Evolutionary conservation across 2,888 invertebrate species (phyloP).

Genomic region (Acanthosepion pharaonis): DNA sequence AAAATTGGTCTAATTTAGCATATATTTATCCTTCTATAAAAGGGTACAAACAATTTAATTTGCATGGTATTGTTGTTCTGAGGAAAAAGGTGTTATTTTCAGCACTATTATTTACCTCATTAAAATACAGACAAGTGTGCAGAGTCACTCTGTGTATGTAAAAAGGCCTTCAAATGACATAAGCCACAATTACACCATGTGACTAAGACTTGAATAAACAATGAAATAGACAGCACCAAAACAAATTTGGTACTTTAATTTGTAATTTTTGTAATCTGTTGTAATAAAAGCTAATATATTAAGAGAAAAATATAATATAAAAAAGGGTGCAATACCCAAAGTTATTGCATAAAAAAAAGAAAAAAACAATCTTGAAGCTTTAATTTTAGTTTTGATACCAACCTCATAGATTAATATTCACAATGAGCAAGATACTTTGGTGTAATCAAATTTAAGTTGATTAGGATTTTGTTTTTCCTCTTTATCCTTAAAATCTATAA

Average conservation of each 20-base stretch:
- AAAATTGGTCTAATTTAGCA: background rate
- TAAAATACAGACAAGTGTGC: constrained; percentile 16
- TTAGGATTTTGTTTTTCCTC: no score
- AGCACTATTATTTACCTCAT: background rate
- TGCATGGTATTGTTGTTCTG: background rate
- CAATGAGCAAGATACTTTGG: no score
- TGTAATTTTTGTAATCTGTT: no score
- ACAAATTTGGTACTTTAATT: background rate
- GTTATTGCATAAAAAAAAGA: no score
- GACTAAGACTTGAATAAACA: background rate
- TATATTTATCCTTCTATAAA: background rate
- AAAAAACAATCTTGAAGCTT: no score
- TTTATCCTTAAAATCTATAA: no score
- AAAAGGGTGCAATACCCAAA: no score
- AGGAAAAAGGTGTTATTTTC: background rate
- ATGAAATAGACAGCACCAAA: background rate
- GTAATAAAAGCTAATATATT: no score
- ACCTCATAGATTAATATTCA: no score
- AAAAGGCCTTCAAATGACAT: constrained; percentile 2
- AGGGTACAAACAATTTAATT: background rate
- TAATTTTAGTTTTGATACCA: no score
- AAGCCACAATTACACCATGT: background rate
- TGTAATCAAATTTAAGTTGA: no score
- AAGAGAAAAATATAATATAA: no score
- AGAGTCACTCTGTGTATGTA: background rate